phyloP scores from a whole-genome alignment of 2,113 vertebrate species.

The Oreochromis aureus region DNA sequence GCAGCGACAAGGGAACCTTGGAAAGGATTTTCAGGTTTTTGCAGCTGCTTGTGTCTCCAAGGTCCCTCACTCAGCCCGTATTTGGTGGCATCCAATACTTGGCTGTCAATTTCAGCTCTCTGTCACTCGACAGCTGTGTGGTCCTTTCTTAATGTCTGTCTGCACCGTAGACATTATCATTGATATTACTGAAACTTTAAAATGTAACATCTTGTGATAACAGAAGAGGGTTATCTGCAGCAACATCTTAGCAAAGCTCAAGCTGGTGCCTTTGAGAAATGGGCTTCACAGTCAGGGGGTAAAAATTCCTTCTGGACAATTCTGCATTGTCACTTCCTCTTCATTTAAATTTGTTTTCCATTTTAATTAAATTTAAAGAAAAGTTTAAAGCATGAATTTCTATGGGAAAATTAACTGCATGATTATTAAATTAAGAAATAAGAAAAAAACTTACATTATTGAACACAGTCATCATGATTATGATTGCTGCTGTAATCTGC shows the following conservation, averaged over 20 bases:
- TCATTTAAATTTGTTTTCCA: not conserved
- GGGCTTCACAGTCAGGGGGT: not conserved
- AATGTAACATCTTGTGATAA: not conserved
- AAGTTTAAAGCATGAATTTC: not conserved
- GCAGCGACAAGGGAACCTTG: not conserved
- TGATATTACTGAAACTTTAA: not conserved
- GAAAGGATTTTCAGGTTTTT: not conserved
- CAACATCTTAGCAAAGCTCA: not conserved
- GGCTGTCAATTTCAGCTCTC: not conserved
- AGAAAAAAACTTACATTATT: not conserved
- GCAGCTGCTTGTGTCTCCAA: not conserved
- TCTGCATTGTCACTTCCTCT: not conserved
- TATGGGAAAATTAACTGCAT: not conserved
- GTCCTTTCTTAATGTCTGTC: not conserved
- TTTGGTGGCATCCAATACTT: not conserved
- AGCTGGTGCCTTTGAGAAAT: not conserved
- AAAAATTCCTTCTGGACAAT: not conserved
- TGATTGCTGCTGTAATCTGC: not conserved
- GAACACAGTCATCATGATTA: not conserved
- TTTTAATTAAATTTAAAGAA: not conserved
- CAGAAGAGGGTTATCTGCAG: not conserved
- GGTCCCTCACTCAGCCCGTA: not conserved
- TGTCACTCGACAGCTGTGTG: not conserved
- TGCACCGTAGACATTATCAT: not conserved
- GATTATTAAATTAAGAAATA: not conserved